Evolutionary conservation across 35 echinoderm and acorn worm species (phyloP).

Genomic region (Ptychodera flava): DNA sequence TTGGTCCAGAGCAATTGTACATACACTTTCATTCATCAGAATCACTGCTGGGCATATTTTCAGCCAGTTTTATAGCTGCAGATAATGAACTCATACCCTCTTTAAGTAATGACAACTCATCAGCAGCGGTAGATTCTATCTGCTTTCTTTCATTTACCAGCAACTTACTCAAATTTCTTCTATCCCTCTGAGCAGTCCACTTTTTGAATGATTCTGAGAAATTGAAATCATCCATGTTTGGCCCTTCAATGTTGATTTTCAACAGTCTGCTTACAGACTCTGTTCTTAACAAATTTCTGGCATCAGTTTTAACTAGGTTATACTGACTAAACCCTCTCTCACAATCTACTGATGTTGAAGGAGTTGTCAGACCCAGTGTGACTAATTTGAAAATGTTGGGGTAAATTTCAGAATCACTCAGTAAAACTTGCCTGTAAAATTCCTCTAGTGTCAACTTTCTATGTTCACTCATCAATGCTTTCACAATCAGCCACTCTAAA

Average conservation of each 20-base stretch:
- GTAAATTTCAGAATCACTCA: neutral
- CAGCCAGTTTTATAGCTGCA: neutral
- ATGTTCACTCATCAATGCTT: neutral
- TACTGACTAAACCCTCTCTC: neutral
- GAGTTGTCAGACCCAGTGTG: neutral
- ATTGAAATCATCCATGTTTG: neutral
- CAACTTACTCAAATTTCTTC: neutral
- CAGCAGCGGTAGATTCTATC: neutral
- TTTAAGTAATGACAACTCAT: neutral
- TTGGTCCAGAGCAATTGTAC: too few species aligned
- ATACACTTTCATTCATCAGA: too few species aligned
- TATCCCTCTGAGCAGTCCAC: neutral
- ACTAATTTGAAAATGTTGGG: neutral
- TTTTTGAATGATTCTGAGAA: neutral
- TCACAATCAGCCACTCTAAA: neutral
- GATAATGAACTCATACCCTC: neutral
- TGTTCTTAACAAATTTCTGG: neutral
- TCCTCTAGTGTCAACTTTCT: neutral
- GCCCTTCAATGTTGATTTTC: neutral
- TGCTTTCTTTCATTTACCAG: neutral
- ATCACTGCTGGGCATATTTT: neutral
- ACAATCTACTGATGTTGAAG: neutral
- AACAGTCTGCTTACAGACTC: neutral
- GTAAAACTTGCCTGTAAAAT: neutral
- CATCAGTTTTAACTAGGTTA: neutral